Evolutionary conservation across 1,140 invertebrate genomes (phyloP), one percentile per base, ranked within the genome.

Genomic region (Neodiprion pinetum): DNA sequence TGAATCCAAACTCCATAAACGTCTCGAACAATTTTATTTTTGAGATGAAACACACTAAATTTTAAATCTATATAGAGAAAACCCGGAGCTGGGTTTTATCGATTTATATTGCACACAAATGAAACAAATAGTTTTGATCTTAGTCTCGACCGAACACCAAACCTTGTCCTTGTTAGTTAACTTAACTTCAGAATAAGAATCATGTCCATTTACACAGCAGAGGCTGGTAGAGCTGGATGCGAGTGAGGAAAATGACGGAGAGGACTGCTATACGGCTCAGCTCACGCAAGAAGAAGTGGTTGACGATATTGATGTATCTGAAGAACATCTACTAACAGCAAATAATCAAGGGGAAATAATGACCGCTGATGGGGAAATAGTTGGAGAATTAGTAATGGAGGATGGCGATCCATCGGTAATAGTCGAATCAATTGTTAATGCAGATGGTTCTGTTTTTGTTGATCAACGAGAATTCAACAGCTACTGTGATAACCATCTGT

Each of bases 371-470:
- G 82, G 85, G 11, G 84, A 86, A 79, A 86, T 87, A 70, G 86
- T 87, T 0, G 81, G 84, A 0, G 86, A 88, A 72, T 70, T 88
- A 12, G 82, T 86, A 11, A 86, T 88, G 82, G 83, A 88, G 68
- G 82, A 84, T 69, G 81, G 81, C 4, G 86, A 88, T 78, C 86
- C 86, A 7, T 88, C 86, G 9, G 86, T 87, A 21, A 87, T 88
- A 68, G 85, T 88, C 7, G 86, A 88, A 67, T 86, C 86, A 8
- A 85, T 87, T 40, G 86, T 84, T 1, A 86, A 87, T 67, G 75
- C 85, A 0, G 86, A 88, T 73, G 82, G 84, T 67, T 85, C 85
- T 9, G 85, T 87, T 70, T 88, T 86, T 49, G 86, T 86, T 0
- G 84, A 88, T 12, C 84, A 87, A 17, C 83, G 83, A 47, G 84